These are phyloP conservation scores for Diachasma alloeum DNA, from an alignment of 1,140 invertebrate genomes.

Conservation along the genomic window DNA sequence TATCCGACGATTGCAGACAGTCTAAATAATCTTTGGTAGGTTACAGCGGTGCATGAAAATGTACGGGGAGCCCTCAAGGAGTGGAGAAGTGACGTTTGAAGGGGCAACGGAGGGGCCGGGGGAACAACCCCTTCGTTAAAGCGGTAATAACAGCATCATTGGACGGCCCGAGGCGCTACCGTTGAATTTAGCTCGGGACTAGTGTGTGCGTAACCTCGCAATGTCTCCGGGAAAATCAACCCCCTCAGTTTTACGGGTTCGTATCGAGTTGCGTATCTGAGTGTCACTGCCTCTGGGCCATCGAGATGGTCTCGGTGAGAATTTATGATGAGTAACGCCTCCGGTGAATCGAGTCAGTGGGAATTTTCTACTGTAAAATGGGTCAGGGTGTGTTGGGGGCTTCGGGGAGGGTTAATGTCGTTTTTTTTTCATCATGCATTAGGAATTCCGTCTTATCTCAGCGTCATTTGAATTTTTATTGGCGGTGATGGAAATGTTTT, in stretches of 20 bases:
- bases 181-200: background rate
- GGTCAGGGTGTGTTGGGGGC: conserved; percentile 38
- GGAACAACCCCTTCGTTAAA: conserved; percentile 48
- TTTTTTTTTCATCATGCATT: too few relatives aligned
- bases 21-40: conserved; percentile 48
- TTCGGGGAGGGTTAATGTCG: too few relatives aligned
- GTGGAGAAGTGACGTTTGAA: background rate
- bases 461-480: too few relatives aligned
- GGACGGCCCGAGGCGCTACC: conserved; percentile 16
- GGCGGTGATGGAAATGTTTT: too few relatives aligned
- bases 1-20: conserved; percentile 37
- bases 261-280: conserved; percentile 40
- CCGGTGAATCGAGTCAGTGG: conserved; percentile 22
- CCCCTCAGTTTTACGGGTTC: background rate
- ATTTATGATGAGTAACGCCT: conserved; percentile 33
- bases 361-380: conserved; percentile 40
- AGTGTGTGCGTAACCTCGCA: background rate
- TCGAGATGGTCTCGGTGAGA: conserved; percentile 16
- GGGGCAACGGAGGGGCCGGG: background rate
- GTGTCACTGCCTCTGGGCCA: conserved; percentile 43
- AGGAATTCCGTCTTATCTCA: too few relatives aligned
- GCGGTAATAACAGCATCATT: conserved; percentile 45
- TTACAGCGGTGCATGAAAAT: background rate
- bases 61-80: background rate
- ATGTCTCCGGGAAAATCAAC: background rate